phyloP scores from a whole-genome alignment of 2,888 invertebrate species.

The Nasonia oneida region DNA sequence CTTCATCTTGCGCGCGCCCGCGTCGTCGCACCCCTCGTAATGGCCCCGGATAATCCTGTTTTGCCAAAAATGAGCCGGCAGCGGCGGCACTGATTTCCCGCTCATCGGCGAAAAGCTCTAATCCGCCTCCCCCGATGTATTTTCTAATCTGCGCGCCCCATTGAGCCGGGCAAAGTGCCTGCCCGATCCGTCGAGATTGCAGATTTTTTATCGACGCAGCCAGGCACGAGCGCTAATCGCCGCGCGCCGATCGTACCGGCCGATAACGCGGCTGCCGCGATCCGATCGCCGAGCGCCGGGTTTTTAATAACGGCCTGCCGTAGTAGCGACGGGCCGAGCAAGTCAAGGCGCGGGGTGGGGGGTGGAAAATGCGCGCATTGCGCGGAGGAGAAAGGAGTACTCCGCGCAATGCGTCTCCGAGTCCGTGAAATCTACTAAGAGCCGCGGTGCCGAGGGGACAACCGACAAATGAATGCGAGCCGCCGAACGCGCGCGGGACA shows the following conservation, averaged over 20 bases:
- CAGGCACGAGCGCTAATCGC: too few relatives aligned
- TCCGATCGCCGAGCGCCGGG: too few relatives aligned
- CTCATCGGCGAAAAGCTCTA: conserved; percentile 27
- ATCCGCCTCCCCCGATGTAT: neutral
- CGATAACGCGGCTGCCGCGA: too few relatives aligned
- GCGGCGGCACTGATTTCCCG: conserved; percentile 29
- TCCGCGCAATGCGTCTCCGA: conserved; percentile 41
- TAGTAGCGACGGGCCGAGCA: too few relatives aligned
- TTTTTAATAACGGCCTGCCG: too few relatives aligned
- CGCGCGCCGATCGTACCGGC: too few relatives aligned
- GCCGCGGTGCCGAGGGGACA: conserved; percentile 60
- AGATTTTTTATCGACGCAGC: too few relatives aligned
- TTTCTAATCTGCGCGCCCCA: neutral
- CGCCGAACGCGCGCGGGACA: conserved; percentile 56
- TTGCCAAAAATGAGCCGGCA: conserved; percentile 47
- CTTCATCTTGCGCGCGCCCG: conserved; percentile 42
- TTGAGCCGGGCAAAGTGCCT: conserved; percentile 14
- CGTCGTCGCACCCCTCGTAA: conserved; percentile 53
- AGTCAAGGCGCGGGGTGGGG: neutral
- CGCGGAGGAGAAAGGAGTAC: conserved; percentile 7
- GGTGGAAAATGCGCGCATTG: neutral
- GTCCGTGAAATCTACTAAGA: conserved; percentile 62
- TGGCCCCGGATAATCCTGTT: conserved; percentile 59
- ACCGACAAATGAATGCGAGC: conserved; percentile 58
- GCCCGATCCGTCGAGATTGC: neutral